Conservation (phyloP, 2,797 vertebrate species). For the Eulemur mongoz region DNA sequence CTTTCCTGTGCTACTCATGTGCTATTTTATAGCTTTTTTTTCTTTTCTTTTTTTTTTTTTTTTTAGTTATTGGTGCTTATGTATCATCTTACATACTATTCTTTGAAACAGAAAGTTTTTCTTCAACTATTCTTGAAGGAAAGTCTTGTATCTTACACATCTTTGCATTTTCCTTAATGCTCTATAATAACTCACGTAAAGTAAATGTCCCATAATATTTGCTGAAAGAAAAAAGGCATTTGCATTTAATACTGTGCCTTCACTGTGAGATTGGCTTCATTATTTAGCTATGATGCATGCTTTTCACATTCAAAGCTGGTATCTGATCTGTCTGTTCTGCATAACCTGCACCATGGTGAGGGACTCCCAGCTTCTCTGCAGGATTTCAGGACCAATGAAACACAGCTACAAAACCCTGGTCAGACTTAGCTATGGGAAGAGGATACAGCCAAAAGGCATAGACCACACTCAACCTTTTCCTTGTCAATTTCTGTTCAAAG, state of each 20-base stretch:
- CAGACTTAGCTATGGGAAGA: not conserved
- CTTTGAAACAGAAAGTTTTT: not conserved
- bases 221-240: not conserved
- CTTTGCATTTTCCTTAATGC: not conserved
- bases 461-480: not conserved
- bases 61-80: not conserved
- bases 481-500: not conserved
- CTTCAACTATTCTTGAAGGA: not conserved
- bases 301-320: not conserved
- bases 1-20: not conserved
- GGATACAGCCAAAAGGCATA: not conserved
- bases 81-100: not conserved
- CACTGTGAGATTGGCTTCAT: not conserved
- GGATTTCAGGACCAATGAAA: not conserved
- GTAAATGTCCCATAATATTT: not conserved
- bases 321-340: not conserved
- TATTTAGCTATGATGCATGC: not conserved
- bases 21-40: not conserved
- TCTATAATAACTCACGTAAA: not conserved
- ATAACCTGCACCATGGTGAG: not conserved
- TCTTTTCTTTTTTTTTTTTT: not conserved
- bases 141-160: not conserved
- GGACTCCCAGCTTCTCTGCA: not conserved
- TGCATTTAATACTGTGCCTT: not conserved
- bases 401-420: not conserved